These are phyloP conservation scores for Haliaeetus leucogaster DNA, from an alignment of 2,113 vertebrate genomes.

Conservation along the genomic window DNA sequence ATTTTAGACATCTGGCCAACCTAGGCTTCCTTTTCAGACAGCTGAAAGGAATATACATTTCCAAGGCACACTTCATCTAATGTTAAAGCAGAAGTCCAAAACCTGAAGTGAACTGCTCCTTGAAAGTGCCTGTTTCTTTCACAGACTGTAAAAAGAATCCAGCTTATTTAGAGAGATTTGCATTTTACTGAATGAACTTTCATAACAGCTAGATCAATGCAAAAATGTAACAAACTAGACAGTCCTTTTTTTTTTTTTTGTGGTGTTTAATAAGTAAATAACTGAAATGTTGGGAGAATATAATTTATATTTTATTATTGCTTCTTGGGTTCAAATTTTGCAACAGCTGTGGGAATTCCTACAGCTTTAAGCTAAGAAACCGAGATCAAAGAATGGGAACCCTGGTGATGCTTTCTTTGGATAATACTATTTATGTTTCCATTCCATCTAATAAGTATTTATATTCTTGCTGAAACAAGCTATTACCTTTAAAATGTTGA, in stretches of 20 bases:
- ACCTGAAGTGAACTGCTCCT: not conserved
- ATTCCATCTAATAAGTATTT: slow-evolving; percentile 33
- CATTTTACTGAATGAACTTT: not conserved
- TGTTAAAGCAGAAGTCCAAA: not conserved
- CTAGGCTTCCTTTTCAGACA: not conserved
- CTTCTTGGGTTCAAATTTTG: not conserved
- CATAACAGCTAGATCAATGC: not conserved
- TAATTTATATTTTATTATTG: not conserved
- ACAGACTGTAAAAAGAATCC: not conserved
- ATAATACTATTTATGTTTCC: slow-evolving; percentile 19
- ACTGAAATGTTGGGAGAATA: not conserved
- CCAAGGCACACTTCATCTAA: not conserved
- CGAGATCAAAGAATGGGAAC: not conserved
- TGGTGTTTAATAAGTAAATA: not conserved
- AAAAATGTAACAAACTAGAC: not conserved
- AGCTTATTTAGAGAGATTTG: not conserved
- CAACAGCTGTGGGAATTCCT: not conserved
- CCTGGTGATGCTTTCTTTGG: not conserved
- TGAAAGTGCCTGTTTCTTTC: not conserved
- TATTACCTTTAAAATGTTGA: not conserved
- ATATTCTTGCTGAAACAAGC: not conserved
- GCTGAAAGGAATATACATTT: not conserved
- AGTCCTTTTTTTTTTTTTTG: not conserved
- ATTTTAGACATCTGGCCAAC: not conserved
- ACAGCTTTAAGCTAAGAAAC: not conserved